phyloP scores from a whole-genome alignment of 2,888 invertebrate genomes.

The Lottia gigantea region DNA sequence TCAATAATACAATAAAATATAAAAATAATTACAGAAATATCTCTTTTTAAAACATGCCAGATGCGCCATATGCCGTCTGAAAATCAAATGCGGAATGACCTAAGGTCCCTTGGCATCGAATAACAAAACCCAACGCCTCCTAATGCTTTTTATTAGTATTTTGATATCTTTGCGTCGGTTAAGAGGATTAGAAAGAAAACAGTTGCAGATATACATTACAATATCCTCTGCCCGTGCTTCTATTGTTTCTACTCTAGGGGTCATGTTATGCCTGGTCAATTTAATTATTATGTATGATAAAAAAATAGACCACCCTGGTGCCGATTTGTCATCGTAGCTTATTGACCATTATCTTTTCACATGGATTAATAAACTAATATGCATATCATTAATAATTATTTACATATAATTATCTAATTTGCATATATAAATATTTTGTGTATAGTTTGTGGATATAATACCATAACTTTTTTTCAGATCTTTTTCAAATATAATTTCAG shows the following conservation, averaged over 20 bases:
- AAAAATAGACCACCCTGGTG: too few species aligned
- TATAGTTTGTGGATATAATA: too few species aligned
- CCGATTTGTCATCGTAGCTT: too few species aligned
- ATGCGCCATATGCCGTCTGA: not conserved
- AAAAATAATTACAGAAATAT: not conserved
- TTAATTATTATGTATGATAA: too few species aligned
- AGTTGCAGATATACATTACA: not conserved
- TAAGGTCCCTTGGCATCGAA: not conserved
- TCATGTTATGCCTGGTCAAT: not conserved
- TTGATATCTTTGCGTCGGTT: not conserved
- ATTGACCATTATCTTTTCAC: too few species aligned
- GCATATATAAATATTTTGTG: too few species aligned
- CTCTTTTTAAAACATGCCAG: not conserved
- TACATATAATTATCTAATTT: too few species aligned
- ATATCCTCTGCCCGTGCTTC: not conserved
- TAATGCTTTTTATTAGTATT: conserved; percentile 7
- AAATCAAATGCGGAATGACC: not conserved
- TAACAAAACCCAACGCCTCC: not conserved
- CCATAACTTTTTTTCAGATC: too few species aligned
- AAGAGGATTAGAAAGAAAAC: not conserved
- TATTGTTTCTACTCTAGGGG: not conserved
- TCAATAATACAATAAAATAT: conserved; percentile 6
- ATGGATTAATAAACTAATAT: too few species aligned
- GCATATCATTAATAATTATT: too few species aligned
- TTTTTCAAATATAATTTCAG: too few species aligned